Conservation (phyloP, 2,888 invertebrate genomes). For the Caenorhabditis zanzibari region DNA sequence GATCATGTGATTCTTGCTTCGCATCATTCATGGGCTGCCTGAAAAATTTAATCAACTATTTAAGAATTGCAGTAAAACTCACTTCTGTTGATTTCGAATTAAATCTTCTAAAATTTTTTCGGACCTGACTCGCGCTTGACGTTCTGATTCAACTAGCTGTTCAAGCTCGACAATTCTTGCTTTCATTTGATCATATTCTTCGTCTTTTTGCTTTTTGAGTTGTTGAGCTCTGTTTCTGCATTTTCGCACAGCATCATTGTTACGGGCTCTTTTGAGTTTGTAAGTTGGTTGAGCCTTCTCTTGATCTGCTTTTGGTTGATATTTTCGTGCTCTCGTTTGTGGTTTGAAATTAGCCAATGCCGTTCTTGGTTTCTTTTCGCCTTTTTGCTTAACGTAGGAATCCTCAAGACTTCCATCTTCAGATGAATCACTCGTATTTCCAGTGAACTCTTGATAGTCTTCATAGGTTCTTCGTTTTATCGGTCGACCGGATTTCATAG, state of each 20-base stretch:
- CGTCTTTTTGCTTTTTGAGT: conserved; percentile 52
- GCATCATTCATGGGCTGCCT: not conserved
- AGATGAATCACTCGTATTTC: conserved; percentile 17
- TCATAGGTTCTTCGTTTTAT: conserved; percentile 32
- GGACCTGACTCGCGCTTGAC: conserved; percentile 32
- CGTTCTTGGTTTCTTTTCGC: conserved; percentile 3
- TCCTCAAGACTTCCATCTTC: conserved; percentile 32
- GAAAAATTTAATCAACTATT: too few species aligned
- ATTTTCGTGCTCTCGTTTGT: conserved; percentile 67
- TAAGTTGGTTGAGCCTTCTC: conserved; percentile 69
- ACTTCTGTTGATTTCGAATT: not conserved
- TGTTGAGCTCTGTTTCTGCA: conserved; percentile 70
- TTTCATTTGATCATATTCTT: conserved; percentile 53
- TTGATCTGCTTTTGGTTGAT: conserved; percentile 61
- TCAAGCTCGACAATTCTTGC: conserved; percentile 39
- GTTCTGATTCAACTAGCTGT: conserved; percentile 35
- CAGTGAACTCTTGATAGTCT: conserved; percentile 30
- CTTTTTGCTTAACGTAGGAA: conserved; percentile 24
- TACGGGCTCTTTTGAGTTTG: conserved; percentile 70
- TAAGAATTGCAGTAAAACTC: too few species aligned
- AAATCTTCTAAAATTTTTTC: conserved; percentile 19
- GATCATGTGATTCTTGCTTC: not conserved
- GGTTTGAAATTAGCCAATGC: conserved; percentile 56
- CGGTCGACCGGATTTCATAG: not conserved
- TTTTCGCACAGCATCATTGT: conserved; percentile 75